These are phyloP conservation scores for Melanogrammus aeglefinus DNA, from an alignment of 2,797 vertebrate species.

Conservation along the genomic window DNA sequence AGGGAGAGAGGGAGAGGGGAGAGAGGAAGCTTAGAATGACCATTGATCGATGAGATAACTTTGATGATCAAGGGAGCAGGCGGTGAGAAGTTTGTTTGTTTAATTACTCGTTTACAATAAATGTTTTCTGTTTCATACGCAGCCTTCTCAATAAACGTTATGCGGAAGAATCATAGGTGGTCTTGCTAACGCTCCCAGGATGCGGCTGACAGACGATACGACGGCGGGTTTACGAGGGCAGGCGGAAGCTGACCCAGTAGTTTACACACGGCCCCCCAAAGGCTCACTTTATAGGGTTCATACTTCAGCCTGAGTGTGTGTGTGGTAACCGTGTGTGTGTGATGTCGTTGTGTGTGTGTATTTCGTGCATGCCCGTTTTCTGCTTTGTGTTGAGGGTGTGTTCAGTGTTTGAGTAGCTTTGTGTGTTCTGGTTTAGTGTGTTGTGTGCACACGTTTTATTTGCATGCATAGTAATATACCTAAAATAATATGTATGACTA, in stretches of 20 bases:
- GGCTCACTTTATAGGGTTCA: slow-evolving; percentile 36
- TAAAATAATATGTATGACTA: too few species aligned
- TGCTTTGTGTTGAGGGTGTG: too few species aligned
- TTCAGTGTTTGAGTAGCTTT: too few species aligned
- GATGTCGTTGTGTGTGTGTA: too few species aligned
- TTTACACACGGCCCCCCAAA: slow-evolving; percentile 31
- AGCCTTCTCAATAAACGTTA: slow-evolving; percentile 67
- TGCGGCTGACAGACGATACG: slow-evolving; percentile 60
- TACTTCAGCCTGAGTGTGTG: not conserved
- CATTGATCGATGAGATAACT: slow-evolving; percentile 72
- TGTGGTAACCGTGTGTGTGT: slow-evolving; percentile 11
- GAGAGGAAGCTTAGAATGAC: too few species aligned
- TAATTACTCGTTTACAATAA: slow-evolving; percentile 78
- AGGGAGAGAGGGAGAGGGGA: too few species aligned
- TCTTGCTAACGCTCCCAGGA: slow-evolving; percentile 65
- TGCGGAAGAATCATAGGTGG: too few species aligned
- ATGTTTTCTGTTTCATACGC: slow-evolving; percentile 58
- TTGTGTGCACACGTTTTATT: too few species aligned
- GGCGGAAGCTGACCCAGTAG: slow-evolving; percentile 26
- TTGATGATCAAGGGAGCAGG: slow-evolving; percentile 74
- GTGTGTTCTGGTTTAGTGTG: too few species aligned
- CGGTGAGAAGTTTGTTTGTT: slow-evolving; percentile 66
- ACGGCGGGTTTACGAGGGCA: slow-evolving; percentile 49
- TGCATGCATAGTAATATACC: too few species aligned
- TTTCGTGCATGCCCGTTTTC: too few species aligned